Conservation (phyloP, 2,888 invertebrate genomes). For the Napeogenes inachia region DNA sequence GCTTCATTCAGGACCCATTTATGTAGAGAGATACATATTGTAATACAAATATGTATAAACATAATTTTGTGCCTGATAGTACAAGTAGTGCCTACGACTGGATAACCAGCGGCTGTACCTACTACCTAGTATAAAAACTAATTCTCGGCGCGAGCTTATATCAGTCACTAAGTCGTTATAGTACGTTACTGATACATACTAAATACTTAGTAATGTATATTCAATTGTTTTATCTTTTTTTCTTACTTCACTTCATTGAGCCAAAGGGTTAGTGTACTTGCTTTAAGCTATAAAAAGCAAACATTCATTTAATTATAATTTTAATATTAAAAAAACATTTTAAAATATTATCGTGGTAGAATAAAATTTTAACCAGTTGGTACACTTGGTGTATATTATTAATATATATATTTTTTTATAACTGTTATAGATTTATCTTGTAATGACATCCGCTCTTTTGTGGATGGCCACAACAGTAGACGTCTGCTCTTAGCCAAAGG, state of each 20-base stretch:
- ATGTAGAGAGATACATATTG: too few species aligned
- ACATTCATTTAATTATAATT: neutral
- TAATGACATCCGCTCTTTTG: conserved; percentile 38
- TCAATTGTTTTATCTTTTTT: conserved; percentile 43
- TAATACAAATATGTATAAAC: too few species aligned
- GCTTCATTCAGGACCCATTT: too few species aligned
- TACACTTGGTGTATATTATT: too few species aligned
- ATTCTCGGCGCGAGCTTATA: neutral
- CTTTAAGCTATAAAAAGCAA: too few species aligned
- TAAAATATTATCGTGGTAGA: too few species aligned
- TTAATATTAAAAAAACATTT: neutral
- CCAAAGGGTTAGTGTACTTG: conserved; percentile 41
- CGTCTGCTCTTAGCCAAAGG: conserved; percentile 39
- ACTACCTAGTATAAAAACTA: too few species aligned
- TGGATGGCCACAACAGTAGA: conserved; percentile 43
- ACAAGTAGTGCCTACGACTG: too few species aligned
- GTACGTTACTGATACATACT: conserved; percentile 29
- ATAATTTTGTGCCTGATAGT: too few species aligned
- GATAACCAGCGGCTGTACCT: too few species aligned
- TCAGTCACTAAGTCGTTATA: conserved; percentile 31
- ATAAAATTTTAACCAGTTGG: too few species aligned
- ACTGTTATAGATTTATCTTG: conserved; percentile 43
- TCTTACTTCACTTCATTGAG: conserved; percentile 35
- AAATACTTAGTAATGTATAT: conserved; percentile 38
- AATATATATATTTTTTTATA: conserved; percentile 13